Evolutionary conservation across 2,888 invertebrate genomes (phyloP).

Genomic region (Torymus aiolomorphi): DNA sequence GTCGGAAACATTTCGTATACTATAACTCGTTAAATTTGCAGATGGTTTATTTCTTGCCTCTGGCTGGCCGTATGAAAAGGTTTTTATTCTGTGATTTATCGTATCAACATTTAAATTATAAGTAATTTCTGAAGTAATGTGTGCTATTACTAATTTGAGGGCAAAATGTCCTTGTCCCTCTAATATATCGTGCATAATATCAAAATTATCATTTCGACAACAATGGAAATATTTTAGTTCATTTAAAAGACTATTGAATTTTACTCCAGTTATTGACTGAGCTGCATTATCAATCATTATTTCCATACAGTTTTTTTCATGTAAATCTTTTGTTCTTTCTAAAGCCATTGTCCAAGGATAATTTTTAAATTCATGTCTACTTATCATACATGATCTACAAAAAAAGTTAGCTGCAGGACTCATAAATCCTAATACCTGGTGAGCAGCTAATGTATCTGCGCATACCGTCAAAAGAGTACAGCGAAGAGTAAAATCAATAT

Average conservation of each 20-base stretch:
- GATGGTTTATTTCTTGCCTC: slow-evolving; percentile 15
- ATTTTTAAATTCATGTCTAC: not conserved
- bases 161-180: not conserved
- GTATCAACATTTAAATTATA: not conserved
- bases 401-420: slow-evolving; percentile 49
- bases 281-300: too few species aligned
- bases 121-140: not conserved
- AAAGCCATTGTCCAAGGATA: too few species aligned
- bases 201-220: slow-evolving; percentile 31
- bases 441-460: slow-evolving; percentile 50
- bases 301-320: too few species aligned
- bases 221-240: too few species aligned
- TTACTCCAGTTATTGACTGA: slow-evolving; percentile 14
- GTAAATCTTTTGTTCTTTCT: not conserved
- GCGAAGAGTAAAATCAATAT: slow-evolving; percentile 14
- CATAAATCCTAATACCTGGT: slow-evolving; percentile 48
- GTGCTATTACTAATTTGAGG: too few species aligned
- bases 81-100: slow-evolving; percentile 19
- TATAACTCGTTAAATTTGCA: too few species aligned
- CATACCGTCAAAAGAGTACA: slow-evolving; percentile 34
- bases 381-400: slow-evolving; percentile 52
- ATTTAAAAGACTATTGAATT: slow-evolving; percentile 30
- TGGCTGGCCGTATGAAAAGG: too few species aligned
- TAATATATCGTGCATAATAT: not conserved
- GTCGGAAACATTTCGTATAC: not conserved